Evolutionary conservation across 2,888 invertebrate species (phyloP).

Genomic region (Cosmia trapezina): DNA sequence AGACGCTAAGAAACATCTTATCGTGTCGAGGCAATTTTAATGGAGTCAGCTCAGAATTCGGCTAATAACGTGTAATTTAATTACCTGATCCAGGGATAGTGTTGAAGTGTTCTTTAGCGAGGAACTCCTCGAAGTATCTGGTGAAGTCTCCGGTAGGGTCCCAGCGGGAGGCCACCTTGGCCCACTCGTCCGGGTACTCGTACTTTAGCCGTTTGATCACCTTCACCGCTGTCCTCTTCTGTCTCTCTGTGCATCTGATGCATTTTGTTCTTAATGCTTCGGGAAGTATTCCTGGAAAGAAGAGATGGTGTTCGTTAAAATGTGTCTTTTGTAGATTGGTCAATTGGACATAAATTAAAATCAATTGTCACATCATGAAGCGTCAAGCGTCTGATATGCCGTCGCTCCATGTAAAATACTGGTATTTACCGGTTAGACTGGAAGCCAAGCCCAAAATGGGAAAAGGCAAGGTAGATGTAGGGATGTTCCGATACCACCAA

Average conservation of each 20-base stretch:
- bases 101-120: conserved; percentile 83
- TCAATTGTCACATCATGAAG: too few relatives aligned
- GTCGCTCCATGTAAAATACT: too few relatives aligned
- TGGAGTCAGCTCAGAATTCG: background rate
- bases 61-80: conserved; percentile 25
- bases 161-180: conserved; percentile 91
- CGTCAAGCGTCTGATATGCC: too few relatives aligned
- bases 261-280: conserved; percentile 93
- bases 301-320: conserved; percentile 6
- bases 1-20: background rate
- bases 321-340: background rate
- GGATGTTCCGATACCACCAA: too few relatives aligned
- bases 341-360: too few relatives aligned
- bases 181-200: conserved; percentile 92
- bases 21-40: background rate
- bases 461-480: too few relatives aligned
- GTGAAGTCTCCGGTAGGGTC: conserved; percentile 93
- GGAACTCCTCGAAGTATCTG: conserved; percentile 85
- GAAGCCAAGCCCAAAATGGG: too few relatives aligned
- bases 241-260: conserved; percentile 92
- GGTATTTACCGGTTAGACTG: too few relatives aligned
- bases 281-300: conserved; percentile 91
- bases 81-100: conserved; percentile 80
- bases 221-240: conserved; percentile 92
- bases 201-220: conserved; percentile 92